A percentile compares a stretch with the other conserved stretches of the same genome.
Conservation (phyloP, 2,797 vertebrate genomes). For the Sitta carolinensis region DNA sequence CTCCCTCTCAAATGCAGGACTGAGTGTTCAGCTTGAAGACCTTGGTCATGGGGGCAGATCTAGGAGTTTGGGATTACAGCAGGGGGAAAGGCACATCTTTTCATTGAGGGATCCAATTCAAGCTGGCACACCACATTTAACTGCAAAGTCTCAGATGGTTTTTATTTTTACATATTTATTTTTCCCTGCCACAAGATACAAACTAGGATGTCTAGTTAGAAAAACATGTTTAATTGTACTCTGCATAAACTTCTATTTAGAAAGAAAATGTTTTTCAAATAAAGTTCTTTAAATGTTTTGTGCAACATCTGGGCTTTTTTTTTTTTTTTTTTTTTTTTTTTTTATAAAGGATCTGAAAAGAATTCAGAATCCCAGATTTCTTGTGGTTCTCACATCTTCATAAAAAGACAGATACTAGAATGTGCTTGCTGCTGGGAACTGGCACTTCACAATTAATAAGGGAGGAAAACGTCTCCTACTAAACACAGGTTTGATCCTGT, state of each 20-base stretch:
- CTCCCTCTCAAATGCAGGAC: not conserved
- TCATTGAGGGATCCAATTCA: not conserved
- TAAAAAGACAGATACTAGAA: constrained; percentile 36
- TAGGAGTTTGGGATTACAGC: not conserved
- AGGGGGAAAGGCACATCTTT: not conserved
- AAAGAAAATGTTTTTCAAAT: constrained; percentile 64
- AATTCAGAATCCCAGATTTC: constrained; percentile 50
- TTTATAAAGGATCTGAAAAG: constrained; percentile 45
- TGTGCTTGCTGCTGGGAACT: constrained; percentile 51
- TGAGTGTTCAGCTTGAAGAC: not conserved
- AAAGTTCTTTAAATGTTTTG: constrained; percentile 54
- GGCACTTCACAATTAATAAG: constrained; percentile 8
- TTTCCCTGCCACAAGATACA: constrained; percentile 65
- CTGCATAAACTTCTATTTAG: constrained; percentile 54
- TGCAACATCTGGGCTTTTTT: constrained; percentile 68
- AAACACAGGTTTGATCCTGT: constrained; percentile 20
- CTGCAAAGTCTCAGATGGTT: constrained; percentile 44
- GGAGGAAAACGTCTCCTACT: constrained; percentile 50
- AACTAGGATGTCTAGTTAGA: constrained; percentile 66
- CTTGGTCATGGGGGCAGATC: not conserved
- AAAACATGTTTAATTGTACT: constrained; percentile 70
- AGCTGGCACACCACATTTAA: not conserved
- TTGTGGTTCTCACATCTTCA: constrained; percentile 52
- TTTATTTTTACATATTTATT: constrained; percentile 67
- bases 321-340: constrained; percentile 1